Conservation (phyloP, 2,888 invertebrate genomes). For the Plutella xylostella region DNA sequence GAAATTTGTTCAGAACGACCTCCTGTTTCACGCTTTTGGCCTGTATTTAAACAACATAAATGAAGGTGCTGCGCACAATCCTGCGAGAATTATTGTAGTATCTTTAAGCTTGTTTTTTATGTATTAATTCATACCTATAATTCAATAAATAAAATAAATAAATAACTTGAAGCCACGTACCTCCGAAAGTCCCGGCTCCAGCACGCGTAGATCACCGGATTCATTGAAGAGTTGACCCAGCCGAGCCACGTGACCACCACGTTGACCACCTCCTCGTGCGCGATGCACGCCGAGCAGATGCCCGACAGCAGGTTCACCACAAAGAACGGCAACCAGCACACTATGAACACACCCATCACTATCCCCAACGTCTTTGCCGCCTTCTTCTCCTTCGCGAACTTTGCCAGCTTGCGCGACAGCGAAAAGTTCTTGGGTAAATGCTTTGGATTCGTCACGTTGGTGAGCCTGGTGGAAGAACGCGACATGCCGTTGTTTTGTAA, state of each 20-base stretch:
- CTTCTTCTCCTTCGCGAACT: constrained; percentile 97
- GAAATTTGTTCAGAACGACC: too few species aligned
- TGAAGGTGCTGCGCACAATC: too few species aligned
- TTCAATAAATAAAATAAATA: too few species aligned
- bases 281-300: constrained; percentile 88
- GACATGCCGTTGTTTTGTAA: constrained; percentile 82
- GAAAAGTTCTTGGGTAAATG: constrained; percentile 91
- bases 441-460: constrained; percentile 69
- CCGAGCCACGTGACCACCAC: constrained; percentile 94
- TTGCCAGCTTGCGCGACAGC: constrained; percentile 90
- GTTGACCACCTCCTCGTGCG: constrained; percentile 88
- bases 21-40: too few species aligned
- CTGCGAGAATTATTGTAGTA: too few species aligned
- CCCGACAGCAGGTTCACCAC: constrained; percentile 93
- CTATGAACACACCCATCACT: constrained; percentile 96
- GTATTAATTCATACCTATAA: too few species aligned
- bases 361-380: constrained; percentile 97
- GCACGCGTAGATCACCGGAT: constrained; percentile 98
- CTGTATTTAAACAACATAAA: too few species aligned
- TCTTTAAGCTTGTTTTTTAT: too few species aligned
- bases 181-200: constrained; percentile 97
- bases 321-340: constrained; percentile 98
- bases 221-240: constrained; percentile 97
- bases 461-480: constrained; percentile 76
- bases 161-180: too few species aligned